Evolutionary conservation across 2,888 invertebrate species (phyloP).

Genomic region (Watsonalla binaria): DNA sequence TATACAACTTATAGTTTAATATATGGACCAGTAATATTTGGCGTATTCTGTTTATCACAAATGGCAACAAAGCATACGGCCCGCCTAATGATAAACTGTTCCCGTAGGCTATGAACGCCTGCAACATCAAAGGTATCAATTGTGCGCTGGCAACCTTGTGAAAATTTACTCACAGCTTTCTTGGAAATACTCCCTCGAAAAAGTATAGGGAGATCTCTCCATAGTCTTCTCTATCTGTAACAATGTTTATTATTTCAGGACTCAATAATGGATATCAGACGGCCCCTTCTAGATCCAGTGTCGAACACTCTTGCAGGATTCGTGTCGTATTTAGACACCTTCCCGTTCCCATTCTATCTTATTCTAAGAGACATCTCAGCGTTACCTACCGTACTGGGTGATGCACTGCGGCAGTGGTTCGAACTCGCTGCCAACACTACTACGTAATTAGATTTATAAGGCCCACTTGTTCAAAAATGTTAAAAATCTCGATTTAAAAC

Average conservation of each 20-base stretch:
- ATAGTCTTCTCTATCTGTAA: too few species aligned
- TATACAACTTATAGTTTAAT: too few species aligned
- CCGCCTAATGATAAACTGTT: too few species aligned
- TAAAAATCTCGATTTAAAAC: too few species aligned
- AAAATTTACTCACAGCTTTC: neutral
- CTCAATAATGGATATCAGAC: constrained; percentile 92
- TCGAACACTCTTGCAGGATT: constrained; percentile 80
- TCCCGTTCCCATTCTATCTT: constrained; percentile 99
- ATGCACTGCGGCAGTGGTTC: constrained; percentile 99
- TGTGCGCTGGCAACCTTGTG: too few species aligned
- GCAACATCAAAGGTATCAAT: too few species aligned
- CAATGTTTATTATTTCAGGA: constrained; percentile 76
- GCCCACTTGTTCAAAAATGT: too few species aligned
- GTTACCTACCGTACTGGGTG: constrained; percentile 93
- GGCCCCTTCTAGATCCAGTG: constrained; percentile 87
- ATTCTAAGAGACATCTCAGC: constrained; percentile 93
- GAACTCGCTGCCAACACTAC: constrained; percentile 89
- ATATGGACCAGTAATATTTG: too few species aligned
- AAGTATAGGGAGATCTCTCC: too few species aligned
- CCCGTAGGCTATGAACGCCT: too few species aligned
- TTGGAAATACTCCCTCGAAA: neutral
- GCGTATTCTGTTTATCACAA: too few species aligned
- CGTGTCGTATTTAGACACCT: constrained; percentile 93
- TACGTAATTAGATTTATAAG: constrained; percentile 22
- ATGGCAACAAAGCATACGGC: too few species aligned